Base-by-base conservation (phyloP, 2,888 invertebrate genomes). In the Ophion ventricosus region DNA sequence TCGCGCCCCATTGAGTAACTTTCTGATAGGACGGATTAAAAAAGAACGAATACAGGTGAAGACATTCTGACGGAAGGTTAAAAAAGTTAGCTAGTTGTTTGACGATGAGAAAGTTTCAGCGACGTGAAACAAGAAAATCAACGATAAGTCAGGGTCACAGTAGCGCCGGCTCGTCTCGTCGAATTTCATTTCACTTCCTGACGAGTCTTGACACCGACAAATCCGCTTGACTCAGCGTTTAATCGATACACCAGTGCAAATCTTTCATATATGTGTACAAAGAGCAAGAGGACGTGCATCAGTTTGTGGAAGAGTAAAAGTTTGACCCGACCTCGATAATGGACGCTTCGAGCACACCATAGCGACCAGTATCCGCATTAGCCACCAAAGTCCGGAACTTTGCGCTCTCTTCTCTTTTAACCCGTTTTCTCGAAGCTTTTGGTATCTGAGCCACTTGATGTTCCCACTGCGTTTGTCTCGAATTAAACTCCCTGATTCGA, bases 311-410 rank as follows among this genome's bases (percentile, higher is more conserved):
- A 87, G 84, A 84, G 82, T 82, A 84, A 86, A 82, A 87, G 84
- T 87, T 86, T 70, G 82, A 83, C 81, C 79, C 63, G 80, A 84
- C 81, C 76, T 75, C 83, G 85, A 85, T 86, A 86, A 85, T 85
- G 80, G 78, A 75, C 78, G 76, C 54, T 77, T 83, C 77, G 57
- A 56, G 63, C 64, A 43, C 63, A 81, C 72, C 82, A 49, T 63
- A n/a, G n/a, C 66, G 73, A 83, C 40, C 64, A 74, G 57, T 49
- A 11, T 14, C 20, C 29, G 59, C 40, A 43, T 43, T 10, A 43
- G 11, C 25, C 23, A 49, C 61, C 25, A 49, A 64, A 61, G 74
- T 80, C 57, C 64, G 56, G 49, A 81, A 83, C 77, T 77, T 78
- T 25, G 49, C 73, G 29, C 66, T 56, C 67, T 59, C 57, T 40